Evolutionary conservation across 2,888 invertebrate species (phyloP).

Genomic region (Drosophila tripunctata): DNA sequence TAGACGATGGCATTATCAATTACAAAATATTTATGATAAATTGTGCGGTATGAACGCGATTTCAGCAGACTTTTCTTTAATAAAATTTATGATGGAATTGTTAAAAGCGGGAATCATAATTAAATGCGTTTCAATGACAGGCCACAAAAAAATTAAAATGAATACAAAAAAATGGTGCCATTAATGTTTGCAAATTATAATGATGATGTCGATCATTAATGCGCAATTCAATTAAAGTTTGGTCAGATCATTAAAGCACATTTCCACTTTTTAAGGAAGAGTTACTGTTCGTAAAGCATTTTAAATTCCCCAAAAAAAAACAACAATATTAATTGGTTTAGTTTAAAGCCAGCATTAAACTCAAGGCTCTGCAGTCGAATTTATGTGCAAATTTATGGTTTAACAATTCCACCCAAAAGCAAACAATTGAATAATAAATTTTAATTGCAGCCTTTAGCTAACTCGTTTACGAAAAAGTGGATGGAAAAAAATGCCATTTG

Average conservation of each 20-base stretch:
- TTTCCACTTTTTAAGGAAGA: too few species aligned
- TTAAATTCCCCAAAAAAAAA: too few species aligned
- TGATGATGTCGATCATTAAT: conserved; percentile 18
- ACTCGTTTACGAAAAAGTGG: conserved; percentile 43
- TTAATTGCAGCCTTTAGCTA: conserved; percentile 41
- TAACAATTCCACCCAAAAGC: conserved; percentile 14
- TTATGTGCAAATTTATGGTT: conserved; percentile 24
- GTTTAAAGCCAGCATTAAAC: background rate
- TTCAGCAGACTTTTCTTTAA: conserved; percentile 48
- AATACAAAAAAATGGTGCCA: conserved; percentile 37
- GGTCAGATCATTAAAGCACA: conserved; percentile 9
- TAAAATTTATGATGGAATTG: conserved; percentile 72
- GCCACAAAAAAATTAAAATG: conserved; percentile 4
- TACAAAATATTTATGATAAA: conserved; percentile 71
- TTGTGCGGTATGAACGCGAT: conserved; percentile 51
- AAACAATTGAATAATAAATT: conserved; percentile 39
- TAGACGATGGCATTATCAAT: conserved; percentile 70
- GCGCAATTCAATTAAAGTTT: conserved; percentile 12
- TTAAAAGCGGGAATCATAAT: conserved; percentile 54
- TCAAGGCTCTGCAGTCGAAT: background rate
- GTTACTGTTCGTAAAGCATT: too few species aligned
- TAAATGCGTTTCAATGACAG: conserved; percentile 60
- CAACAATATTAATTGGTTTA: background rate
- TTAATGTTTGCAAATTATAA: conserved; percentile 44
- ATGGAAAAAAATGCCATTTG: conserved; percentile 11